phyloP scores from a whole-genome alignment of 2,888 invertebrate species.

The Morpho achilles region DNA sequence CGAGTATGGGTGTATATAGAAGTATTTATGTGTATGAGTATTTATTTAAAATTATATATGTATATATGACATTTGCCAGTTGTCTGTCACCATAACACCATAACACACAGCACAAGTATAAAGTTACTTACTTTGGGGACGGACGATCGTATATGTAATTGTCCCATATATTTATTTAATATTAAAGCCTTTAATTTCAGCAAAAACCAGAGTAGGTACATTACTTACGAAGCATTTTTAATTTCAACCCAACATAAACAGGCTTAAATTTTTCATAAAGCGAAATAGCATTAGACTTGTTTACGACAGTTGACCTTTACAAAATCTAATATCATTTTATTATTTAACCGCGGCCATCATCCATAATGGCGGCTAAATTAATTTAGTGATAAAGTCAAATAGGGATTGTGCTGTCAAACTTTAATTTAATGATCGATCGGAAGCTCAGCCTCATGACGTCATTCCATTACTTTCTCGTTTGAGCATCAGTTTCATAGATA shows the following conservation, averaged over 20 bases:
- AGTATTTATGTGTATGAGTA: too few relatives aligned
- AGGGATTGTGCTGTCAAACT: constrained; percentile 21
- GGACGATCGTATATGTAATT: too few relatives aligned
- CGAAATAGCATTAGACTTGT: constrained; percentile 23
- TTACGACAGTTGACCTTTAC: constrained; percentile 27
- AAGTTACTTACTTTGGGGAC: too few relatives aligned
- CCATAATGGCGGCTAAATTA: constrained; percentile 51
- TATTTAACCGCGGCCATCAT: constrained; percentile 45
- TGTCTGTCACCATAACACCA: too few relatives aligned
- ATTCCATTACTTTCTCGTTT: neutral
- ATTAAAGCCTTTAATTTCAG: too few relatives aligned
- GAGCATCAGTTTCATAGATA: too few relatives aligned
- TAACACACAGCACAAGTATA: too few relatives aligned
- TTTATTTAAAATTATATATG: too few relatives aligned
- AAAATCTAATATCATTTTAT: constrained; percentile 33
- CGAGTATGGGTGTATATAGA: too few relatives aligned
- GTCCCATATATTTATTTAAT: too few relatives aligned
- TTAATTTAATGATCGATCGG: constrained; percentile 15
- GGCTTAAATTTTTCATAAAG: constrained; percentile 9
- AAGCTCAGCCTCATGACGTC: neutral
- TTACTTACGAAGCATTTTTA: neutral
- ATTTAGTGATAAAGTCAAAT: constrained; percentile 33
- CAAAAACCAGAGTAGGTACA: too few relatives aligned
- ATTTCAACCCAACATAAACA: constrained; percentile 8
- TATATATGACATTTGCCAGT: too few relatives aligned